phyloP scores from a whole-genome alignment of 2,113 vertebrate genomes.

The Oreochromis niloticus region DNA sequence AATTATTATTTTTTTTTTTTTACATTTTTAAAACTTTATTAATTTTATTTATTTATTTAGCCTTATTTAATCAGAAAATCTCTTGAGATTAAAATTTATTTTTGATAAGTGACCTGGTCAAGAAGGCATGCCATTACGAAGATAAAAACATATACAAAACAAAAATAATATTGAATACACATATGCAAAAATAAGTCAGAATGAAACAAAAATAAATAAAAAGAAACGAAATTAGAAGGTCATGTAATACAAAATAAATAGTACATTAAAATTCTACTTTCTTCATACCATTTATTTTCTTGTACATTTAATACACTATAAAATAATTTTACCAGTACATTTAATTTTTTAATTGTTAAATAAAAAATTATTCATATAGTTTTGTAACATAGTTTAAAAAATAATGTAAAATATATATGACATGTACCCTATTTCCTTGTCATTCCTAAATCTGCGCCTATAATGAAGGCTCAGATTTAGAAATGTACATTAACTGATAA shows the following conservation, averaged over 20 bases:
- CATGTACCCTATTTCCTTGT: background rate
- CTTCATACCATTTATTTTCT: background rate
- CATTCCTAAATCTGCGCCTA: background rate
- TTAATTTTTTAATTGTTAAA: background rate
- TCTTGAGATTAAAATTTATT: background rate
- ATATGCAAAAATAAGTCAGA: background rate
- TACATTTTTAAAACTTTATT: accelerated
- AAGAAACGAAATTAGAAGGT: too few species aligned
- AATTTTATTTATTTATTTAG: background rate
- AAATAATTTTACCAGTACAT: background rate
- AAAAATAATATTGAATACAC: background rate
- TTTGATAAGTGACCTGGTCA: background rate
- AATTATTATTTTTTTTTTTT: background rate
- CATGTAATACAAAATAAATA: background rate
- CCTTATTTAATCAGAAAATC: background rate
- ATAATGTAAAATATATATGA: background rate
- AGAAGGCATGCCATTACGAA: background rate
- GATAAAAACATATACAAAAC: background rate
- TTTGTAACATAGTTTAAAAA: background rate
- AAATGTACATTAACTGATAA: background rate
- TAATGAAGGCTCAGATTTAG: background rate
- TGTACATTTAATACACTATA: background rate
- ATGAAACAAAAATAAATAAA: background rate
- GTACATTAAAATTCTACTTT: background rate
- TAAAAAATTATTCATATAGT: background rate